A percentile compares a stretch with the other conserved stretches of the same genome.
Conservation (phyloP, 2,888 invertebrate genomes). For the Aromia moschata region DNA sequence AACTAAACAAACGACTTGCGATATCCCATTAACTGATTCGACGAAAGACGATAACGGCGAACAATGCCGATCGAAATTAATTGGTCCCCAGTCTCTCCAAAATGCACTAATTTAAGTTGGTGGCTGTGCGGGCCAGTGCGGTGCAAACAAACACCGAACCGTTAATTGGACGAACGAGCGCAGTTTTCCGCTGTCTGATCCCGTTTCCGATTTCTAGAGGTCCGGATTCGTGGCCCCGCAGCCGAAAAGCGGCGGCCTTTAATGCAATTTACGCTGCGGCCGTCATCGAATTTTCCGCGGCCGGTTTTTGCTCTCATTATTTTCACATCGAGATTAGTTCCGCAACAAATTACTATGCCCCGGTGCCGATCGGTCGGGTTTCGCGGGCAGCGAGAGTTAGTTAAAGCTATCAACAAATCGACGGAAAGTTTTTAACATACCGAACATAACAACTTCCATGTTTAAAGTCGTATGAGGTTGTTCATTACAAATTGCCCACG, state of each 20-base stretch:
- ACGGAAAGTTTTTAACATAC: too few relatives aligned
- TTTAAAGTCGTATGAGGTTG: too few relatives aligned
- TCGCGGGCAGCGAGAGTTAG: too few relatives aligned
- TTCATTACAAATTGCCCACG: too few relatives aligned
- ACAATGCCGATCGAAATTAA: constrained; percentile 15
- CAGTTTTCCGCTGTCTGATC: constrained; percentile 34
- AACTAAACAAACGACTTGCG: too few relatives aligned
- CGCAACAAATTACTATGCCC: neutral
- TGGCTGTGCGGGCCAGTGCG: constrained; percentile 20
- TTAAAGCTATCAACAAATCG: too few relatives aligned
- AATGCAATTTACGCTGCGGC: constrained; percentile 33
- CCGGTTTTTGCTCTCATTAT: constrained; percentile 5
- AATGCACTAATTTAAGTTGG: constrained; percentile 26
- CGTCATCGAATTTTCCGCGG: constrained; percentile 24
- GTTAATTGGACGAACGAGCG: constrained; percentile 34
- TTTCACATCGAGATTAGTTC: constrained; percentile 6
- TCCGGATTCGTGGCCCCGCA: constrained; percentile 21
- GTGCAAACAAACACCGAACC: constrained; percentile 32
- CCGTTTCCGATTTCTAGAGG: constrained; percentile 31
- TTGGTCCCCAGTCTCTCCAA: constrained; percentile 14
- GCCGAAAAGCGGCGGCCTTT: constrained; percentile 12
- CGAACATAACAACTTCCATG: too few relatives aligned
- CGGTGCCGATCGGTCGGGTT: neutral
- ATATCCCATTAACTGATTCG: too few relatives aligned
- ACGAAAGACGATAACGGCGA: neutral